Evolutionary conservation across 2,888 invertebrate genomes (phyloP).

Genomic region (Drosophila phalerata): DNA sequence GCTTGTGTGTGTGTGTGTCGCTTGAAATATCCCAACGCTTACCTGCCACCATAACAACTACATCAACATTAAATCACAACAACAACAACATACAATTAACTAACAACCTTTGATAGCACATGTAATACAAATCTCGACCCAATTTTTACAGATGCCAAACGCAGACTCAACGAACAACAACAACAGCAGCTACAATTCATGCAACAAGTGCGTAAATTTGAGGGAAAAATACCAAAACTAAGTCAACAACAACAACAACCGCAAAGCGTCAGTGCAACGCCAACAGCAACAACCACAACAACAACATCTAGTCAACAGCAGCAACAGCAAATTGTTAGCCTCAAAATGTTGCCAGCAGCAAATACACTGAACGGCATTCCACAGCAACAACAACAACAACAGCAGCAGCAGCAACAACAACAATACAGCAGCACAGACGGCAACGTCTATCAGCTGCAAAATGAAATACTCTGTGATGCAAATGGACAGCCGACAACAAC

Average conservation of each 20-base stretch:
- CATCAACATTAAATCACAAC: slow-evolving; percentile 41
- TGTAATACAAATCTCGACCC: slow-evolving; percentile 41
- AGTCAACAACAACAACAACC: slow-evolving; percentile 67
- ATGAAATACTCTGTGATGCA: slow-evolving; percentile 83
- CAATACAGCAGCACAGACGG: slow-evolving; percentile 81
- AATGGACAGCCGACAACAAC: slow-evolving; percentile 70
- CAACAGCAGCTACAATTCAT: slow-evolving; percentile 80
- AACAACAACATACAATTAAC: background rate
- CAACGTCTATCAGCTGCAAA: slow-evolving; percentile 82
- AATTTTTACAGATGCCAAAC: slow-evolving; percentile 75
- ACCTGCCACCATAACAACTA: slow-evolving; percentile 46
- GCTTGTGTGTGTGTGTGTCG: slow-evolving; percentile 58
- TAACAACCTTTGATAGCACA: slow-evolving; percentile 6
- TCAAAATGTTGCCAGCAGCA: slow-evolving; percentile 82
- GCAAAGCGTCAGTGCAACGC: slow-evolving; percentile 27
- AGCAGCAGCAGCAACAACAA: slow-evolving; percentile 62
- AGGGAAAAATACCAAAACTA: slow-evolving; percentile 85
- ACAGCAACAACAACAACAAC: slow-evolving; percentile 72
- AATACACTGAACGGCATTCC: slow-evolving; percentile 82
- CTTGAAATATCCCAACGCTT: slow-evolving; percentile 47
- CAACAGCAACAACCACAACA: slow-evolving; percentile 39
- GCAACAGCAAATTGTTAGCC: slow-evolving; percentile 60
- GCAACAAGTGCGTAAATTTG: slow-evolving; percentile 84
- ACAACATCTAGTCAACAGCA: slow-evolving; percentile 56
- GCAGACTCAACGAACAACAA: slow-evolving; percentile 71